Evolutionary conservation across 2,113 vertebrate species (phyloP), one percentile per base, ranked within the genome.

Genomic region (Apaloderma vittatum): DNA sequence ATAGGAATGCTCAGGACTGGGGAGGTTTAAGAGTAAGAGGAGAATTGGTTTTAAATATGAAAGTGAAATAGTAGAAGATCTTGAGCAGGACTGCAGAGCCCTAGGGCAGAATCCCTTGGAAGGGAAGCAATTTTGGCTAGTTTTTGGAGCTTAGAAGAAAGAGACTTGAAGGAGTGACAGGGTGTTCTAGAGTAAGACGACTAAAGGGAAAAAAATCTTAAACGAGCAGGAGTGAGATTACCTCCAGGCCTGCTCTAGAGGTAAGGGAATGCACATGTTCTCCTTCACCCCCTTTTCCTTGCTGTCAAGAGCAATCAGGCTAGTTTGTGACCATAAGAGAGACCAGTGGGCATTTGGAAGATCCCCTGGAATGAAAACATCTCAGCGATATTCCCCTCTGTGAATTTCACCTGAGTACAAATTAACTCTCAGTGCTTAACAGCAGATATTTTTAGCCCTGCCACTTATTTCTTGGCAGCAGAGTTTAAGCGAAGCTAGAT

Each of bases 381-480:
- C 43, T 36, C 57, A 91, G 37, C 29, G 94, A 63, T 32, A 48
- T 24, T 73, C 18, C 23, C 26, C 67, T 48, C 52, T 37, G 21
- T 46, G 19, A 71, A 71, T 1, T n/a, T 49, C 32, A 76, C 1
- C 1, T 0, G 3, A 92, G 36, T 22, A 65, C 15, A 62, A 88
- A 86, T 79, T 74, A 85, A 86, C 65, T 66, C 54, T 57, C 52
- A 36, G 68, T 70, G 54, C 46, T 71, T 67, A 94, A 94, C 7
- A 94, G 85, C 48, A 95, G 85, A 15, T 83, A 91, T 84, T 96
- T 97, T 23, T 86, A 20, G 63, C 66, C 63, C 49, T 67, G 80
- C 9, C 75, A 40, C 57, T 97, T 95, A 91, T 40, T 89, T 88
- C 46, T 91, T 94, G 80, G 93, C 72, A 95, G 46, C 8, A n/a